phyloP scores from a whole-genome alignment of 2,888 invertebrate species.

The Camponotus fellah region DNA sequence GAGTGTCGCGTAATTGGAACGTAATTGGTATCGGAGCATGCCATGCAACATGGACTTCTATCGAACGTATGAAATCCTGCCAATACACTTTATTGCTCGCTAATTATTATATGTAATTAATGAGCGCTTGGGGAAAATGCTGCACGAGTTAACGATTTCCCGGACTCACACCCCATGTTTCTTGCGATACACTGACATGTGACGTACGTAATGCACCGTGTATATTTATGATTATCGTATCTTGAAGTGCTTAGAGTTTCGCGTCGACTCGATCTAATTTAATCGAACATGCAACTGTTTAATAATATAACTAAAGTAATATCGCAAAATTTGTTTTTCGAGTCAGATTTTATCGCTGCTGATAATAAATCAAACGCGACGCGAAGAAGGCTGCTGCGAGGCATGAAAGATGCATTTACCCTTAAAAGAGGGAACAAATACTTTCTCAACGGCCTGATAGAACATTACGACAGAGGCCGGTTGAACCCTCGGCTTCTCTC shows the following conservation, averaged over 20 bases:
- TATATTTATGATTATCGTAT: not conserved
- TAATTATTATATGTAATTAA: conserved; percentile 47
- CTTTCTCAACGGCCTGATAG: conserved; percentile 28
- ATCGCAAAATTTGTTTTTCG: not conserved
- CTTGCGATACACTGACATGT: not conserved
- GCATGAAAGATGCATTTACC: conserved; percentile 14
- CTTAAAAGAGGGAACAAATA: conserved; percentile 7
- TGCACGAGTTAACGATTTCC: not conserved
- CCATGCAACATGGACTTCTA: conserved; percentile 33
- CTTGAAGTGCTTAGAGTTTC: not conserved
- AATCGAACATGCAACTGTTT: not conserved
- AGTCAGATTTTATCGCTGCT: not conserved
- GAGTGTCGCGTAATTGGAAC: conserved; percentile 53
- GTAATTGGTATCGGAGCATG: conserved; percentile 46
- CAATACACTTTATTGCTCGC: conserved; percentile 40
- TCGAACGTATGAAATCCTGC: conserved; percentile 42
- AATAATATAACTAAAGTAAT: not conserved
- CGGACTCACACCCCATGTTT: not conserved
- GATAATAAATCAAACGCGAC: conserved; percentile 16
- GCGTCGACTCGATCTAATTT: not conserved
- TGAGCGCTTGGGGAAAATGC: conserved; percentile 20
- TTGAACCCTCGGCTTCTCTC: conserved; percentile 23
- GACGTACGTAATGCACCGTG: not conserved
- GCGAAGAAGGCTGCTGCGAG: not conserved
- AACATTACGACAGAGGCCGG: conserved; percentile 6